A percentile compares a stretch with the other conserved stretches of the same genome.
Conservation (phyloP, 1,140 invertebrate species). For the Ceratosolen solmsi region DNA sequence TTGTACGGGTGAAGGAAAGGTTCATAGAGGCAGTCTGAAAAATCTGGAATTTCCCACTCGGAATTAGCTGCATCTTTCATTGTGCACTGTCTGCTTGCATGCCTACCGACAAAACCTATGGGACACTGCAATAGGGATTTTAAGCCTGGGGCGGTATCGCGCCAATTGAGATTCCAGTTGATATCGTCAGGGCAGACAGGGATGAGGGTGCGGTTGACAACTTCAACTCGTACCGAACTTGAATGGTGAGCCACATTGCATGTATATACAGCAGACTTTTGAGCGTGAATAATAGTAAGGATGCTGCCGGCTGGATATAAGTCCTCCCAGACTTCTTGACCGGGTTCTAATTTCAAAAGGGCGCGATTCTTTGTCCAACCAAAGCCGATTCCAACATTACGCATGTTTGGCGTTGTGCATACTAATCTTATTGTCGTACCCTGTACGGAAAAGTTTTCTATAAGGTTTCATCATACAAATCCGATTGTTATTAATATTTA, state of each 20-base stretch:
- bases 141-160: conserved; percentile 77
- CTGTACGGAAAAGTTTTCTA: conserved; percentile 46
- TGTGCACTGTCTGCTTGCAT: conserved; percentile 74
- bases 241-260: conserved; percentile 77
- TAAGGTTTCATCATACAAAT: not conserved
- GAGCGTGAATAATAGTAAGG: conserved; percentile 82
- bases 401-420: conserved; percentile 69
- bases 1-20: conserved; percentile 78
- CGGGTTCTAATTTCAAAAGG: conserved; percentile 80
- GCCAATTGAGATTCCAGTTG: conserved; percentile 75
- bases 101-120: conserved; percentile 69
- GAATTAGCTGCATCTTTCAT: conserved; percentile 77
- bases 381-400: conserved; percentile 77
- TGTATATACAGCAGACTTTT: conserved; percentile 79
- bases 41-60: conserved; percentile 83
- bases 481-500: too few relatives aligned
- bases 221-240: conserved; percentile 76
- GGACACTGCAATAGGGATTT: conserved; percentile 78
- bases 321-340: conserved; percentile 85
- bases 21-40: conserved; percentile 81
- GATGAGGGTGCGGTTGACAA: conserved; percentile 75
- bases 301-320: conserved; percentile 85
- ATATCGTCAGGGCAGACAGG: conserved; percentile 74
- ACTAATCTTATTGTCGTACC: conserved; percentile 67
- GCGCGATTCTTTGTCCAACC: conserved; percentile 85